Conservation (phyloP, 35 echinoderm and acorn worm species). For the Diadema setosum region DNA sequence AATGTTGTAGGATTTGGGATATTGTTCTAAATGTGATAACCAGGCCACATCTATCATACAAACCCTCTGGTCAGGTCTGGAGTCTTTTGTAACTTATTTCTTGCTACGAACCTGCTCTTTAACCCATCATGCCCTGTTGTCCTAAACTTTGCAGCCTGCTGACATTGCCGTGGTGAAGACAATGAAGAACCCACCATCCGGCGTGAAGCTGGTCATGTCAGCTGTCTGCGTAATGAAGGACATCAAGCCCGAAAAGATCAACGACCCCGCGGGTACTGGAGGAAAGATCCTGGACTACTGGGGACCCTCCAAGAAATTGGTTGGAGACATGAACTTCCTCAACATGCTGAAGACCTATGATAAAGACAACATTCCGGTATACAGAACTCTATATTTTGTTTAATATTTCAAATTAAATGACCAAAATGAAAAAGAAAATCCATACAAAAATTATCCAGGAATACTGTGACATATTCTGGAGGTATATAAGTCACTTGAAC, state of each 20-base stretch:
- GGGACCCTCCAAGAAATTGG: conserved; percentile 90
- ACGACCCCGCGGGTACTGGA: conserved; percentile 91
- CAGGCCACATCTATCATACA: no score
- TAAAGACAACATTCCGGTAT: conserved; percentile 90
- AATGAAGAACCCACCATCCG: conserved; percentile 90
- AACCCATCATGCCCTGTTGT: neutral
- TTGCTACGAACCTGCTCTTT: no score
- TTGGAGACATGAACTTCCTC: conserved; percentile 99
- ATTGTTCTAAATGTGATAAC: no score
- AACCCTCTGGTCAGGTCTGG: no score
- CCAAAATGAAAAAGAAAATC: no score
- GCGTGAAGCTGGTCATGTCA: conserved; percentile 88
- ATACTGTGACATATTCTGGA: no score
- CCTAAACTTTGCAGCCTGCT: conserved; percentile 50
- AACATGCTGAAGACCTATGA: conserved; percentile 79
- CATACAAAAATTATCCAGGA: no score
- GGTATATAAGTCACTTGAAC: no score
- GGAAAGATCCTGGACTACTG: conserved; percentile 99
- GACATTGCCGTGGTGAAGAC: conserved; percentile 97
- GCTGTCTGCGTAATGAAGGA: conserved; percentile 79
- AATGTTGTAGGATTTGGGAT: no score
- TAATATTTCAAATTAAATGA: no score
- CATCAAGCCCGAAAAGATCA: conserved; percentile 94
- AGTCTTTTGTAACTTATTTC: no score
- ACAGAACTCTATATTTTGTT: no score